Evolutionary conservation across 2,888 invertebrate genomes (phyloP).

Genomic region (Physocephala rufipes): DNA sequence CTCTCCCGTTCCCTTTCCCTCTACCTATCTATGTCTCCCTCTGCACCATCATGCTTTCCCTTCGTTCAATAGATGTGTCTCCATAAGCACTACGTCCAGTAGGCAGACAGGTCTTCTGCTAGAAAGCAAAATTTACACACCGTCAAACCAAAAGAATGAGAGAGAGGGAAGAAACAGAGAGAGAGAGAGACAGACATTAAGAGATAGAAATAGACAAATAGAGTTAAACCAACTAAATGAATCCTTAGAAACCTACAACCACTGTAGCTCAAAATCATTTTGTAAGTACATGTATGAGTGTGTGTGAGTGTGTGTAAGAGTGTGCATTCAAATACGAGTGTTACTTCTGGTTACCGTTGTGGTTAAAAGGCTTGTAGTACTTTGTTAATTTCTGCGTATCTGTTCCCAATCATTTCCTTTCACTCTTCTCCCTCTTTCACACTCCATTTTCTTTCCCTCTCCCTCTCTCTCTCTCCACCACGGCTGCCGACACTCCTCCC

Average conservation of each 20-base stretch:
- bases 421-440: background rate
- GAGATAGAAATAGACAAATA: background rate
- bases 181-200: background rate
- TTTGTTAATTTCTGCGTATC: slow-evolving; percentile 14
- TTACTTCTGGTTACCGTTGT: slow-evolving; percentile 1
- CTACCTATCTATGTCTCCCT: too few species aligned
- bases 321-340: background rate
- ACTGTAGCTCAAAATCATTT: background rate
- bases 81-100: background rate
- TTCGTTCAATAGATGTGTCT: too few species aligned
- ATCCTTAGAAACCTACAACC: slow-evolving; percentile 7
- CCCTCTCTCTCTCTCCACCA: background rate
- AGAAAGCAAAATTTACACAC: background rate
- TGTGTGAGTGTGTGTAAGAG: slow-evolving; percentile 7
- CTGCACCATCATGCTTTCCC: too few species aligned
- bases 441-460: background rate
- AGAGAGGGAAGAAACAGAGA: background rate
- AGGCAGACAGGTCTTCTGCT: background rate
- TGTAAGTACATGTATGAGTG: background rate
- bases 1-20: too few species aligned
- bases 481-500: background rate
- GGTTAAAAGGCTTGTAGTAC: slow-evolving; percentile 3
- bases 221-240: background rate
- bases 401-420: background rate
- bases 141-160: background rate